phyloP scores from a whole-genome alignment of 1,140 invertebrate species.

The Zaprionus camerounensis region DNA sequence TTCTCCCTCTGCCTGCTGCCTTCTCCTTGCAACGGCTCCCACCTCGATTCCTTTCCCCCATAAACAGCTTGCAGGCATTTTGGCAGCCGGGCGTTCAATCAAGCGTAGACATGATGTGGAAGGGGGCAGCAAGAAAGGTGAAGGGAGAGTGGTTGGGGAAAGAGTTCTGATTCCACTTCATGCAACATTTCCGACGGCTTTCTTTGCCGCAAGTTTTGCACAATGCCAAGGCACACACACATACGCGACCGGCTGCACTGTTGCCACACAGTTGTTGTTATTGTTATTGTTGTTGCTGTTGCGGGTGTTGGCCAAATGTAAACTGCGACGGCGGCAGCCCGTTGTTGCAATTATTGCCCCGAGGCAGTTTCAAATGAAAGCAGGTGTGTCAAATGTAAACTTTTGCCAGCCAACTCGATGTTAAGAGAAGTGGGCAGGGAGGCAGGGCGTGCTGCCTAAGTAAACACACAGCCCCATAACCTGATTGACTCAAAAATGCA shows the following conservation, averaged over 20 bases:
- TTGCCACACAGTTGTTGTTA: conserved; percentile 54
- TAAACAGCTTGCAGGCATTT: conserved; percentile 64
- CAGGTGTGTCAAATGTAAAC: conserved; percentile 82
- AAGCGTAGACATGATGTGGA: conserved; percentile 49
- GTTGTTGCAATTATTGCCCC: conserved; percentile 73
- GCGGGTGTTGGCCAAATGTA: conserved; percentile 55
- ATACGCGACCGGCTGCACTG: conserved; percentile 12
- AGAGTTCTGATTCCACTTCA: conserved; percentile 5
- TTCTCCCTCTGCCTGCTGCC: conserved; percentile 12
- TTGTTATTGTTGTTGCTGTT: conserved; percentile 48
- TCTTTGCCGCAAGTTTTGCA: conserved; percentile 71
- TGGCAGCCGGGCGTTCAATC: conserved; percentile 57
- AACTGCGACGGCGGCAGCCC: conserved; percentile 41
- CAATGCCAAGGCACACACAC: conserved; percentile 37
- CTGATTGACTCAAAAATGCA: conserved; percentile 80
- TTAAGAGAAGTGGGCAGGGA: conserved; percentile 19
- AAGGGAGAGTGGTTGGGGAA: neutral
- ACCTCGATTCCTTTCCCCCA: neutral
- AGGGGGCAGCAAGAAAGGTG: neutral
- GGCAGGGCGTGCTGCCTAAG: conserved; percentile 36
- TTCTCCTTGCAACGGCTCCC: neutral
- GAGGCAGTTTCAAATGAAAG: conserved; percentile 78
- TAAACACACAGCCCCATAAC: conserved; percentile 59
- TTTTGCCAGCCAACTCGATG: conserved; percentile 44
- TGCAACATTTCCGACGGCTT: conserved; percentile 66